Base-by-base conservation (phyloP, 2,113 vertebrate species). In the Merops nubicus region DNA sequence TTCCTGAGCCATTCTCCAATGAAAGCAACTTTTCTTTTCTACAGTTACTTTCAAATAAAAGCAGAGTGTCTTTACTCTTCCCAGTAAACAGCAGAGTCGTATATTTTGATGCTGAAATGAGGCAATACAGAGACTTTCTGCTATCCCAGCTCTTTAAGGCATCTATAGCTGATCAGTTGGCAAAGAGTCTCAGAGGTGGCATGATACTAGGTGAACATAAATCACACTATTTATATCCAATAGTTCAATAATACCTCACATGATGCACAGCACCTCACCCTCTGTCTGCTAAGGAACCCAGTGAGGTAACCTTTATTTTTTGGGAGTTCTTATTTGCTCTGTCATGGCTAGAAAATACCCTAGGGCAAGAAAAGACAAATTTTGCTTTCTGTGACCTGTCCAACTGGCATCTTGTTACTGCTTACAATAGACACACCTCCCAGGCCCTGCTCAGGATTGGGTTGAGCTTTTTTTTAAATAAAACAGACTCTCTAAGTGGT, bases 221-320 rank as follows among this genome's bases (percentile, higher is more conserved):
- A 93, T 95, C 81, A 76, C 67, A n/a, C n/a, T 91, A 43, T 91
- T 95, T 90, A 69, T 70, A 92, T 40, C 48, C 83, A 93, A 65
- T 28, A 76, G 33, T 88, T 94, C 94, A 91, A 83, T 73, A 93
- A 92, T 72, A 80, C 80, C 96, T 92, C 70, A 93, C 36, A 62
- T 28, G 25, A 50, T 57, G 3, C 42, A 64, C 50, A 95, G n/a
- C 17, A 77, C 69, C 65, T 88, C 63, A 85, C 54, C 19, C 82
- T 43, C 42, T 40, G 20, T 70, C 29, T 57, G 74, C 47, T 78
- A 86, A 90, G 48, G 62, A 95, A 76, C 43, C 78, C 75, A 38
- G 63, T 21, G 48, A 60, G 12, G 42, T 69, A 72, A 81, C 25
- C 21, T 73, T 73, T 31, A 14, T 48, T 23, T 77, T 93, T 93